Percentiles rank a stretch among this genome's conserved stretches.
phyloP scores from a whole-genome alignment of 1,140 invertebrate genomes.

The Grapholita molesta region DNA sequence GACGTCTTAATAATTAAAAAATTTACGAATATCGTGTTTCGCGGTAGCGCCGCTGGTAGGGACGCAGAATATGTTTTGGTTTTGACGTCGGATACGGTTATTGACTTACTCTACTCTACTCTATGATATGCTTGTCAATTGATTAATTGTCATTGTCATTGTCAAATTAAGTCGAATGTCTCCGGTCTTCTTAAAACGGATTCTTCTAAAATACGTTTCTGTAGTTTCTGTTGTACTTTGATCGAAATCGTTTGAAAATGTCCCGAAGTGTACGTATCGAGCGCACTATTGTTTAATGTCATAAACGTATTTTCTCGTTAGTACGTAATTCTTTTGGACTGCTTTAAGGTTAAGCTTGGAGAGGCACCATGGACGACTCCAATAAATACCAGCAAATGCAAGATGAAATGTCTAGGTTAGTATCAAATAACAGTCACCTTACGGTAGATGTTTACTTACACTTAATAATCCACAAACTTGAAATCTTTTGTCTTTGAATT shows the following conservation, averaged over 20 bases:
- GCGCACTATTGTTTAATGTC: constrained; percentile 24
- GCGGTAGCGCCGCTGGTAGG: too few species aligned
- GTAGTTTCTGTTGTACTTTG: neutral
- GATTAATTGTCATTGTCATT: neutral
- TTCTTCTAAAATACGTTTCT: neutral
- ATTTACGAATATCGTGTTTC: too few species aligned
- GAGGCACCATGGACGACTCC: constrained; percentile 64
- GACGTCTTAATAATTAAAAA: too few species aligned
- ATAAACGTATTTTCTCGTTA: constrained; percentile 36
- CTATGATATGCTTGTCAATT: too few species aligned
- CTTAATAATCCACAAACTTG: neutral
- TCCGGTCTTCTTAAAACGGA: neutral
- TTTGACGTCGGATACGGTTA: too few species aligned
- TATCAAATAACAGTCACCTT: constrained; percentile 15
- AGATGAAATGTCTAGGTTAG: constrained; percentile 90
- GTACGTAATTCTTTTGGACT: constrained; percentile 67
- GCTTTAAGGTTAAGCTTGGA: constrained; percentile 60
- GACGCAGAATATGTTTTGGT: too few species aligned
- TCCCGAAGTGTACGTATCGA: constrained; percentile 43
- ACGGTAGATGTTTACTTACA: neutral
- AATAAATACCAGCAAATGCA: constrained; percentile 85
- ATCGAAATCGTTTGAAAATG: constrained; percentile 21
- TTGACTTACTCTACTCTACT: too few species aligned
- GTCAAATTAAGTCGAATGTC: neutral
- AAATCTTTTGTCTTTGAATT: too few species aligned